These are phyloP conservation scores for Nymphalis c-album DNA, from an alignment of 2,888 invertebrate species.

Conservation along the genomic window DNA sequence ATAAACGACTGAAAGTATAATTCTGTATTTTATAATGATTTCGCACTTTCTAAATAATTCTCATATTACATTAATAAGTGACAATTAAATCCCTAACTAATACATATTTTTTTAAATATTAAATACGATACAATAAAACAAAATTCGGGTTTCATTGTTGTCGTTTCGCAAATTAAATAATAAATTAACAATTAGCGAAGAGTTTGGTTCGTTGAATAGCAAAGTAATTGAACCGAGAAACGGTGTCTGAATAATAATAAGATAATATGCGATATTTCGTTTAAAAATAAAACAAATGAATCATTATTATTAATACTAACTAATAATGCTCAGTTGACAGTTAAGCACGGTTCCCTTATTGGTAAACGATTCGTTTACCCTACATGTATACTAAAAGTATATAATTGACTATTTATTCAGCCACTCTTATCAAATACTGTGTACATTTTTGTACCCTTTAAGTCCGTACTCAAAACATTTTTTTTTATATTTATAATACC, in stretches of 20 bases:
- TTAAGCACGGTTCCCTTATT: too few relatives aligned
- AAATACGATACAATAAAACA: background rate
- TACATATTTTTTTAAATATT: background rate
- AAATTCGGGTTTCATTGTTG: background rate
- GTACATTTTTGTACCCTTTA: too few relatives aligned
- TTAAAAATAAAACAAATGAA: conserved; percentile 2
- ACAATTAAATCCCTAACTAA: background rate
- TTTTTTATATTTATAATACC: too few relatives aligned
- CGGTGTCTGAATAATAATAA: background rate
- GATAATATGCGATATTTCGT: background rate
- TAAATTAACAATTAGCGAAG: background rate
- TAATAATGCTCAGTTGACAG: background rate
- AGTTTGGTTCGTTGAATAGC: background rate
- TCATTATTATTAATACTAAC: background rate
- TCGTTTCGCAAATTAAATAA: background rate
- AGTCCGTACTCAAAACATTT: too few relatives aligned
- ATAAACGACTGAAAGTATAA: background rate
- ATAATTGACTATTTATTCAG: too few relatives aligned
- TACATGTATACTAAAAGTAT: too few relatives aligned
- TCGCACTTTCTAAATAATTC: too few relatives aligned
- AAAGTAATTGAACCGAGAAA: background rate
- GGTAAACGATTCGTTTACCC: too few relatives aligned
- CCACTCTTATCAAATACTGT: too few relatives aligned
- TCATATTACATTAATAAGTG: too few relatives aligned
- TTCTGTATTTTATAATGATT: background rate